phyloP scores from a whole-genome alignment of 2,113 vertebrate species.

The Megaceryle torquata region DNA sequence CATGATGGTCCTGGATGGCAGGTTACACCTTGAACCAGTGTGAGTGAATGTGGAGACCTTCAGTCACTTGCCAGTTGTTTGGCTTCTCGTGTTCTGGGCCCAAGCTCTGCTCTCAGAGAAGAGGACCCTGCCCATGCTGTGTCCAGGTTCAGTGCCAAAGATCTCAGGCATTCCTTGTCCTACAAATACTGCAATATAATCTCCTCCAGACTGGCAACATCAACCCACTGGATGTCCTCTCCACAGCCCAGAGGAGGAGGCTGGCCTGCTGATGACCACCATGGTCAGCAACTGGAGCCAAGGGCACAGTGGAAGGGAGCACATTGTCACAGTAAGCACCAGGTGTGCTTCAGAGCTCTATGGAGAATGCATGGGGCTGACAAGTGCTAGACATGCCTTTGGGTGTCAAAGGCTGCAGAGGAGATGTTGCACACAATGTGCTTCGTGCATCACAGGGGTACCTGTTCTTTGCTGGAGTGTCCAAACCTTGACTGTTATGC shows the following conservation, averaged over 20 bases:
- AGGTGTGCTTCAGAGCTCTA: neutral
- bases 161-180: neutral
- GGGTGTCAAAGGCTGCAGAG: neutral
- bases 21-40: neutral
- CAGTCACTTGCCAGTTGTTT: neutral
- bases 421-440: neutral
- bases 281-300: neutral
- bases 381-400: neutral
- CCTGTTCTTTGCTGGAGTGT: neutral
- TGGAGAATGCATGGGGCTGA: neutral
- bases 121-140: neutral
- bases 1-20: neutral
- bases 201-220: neutral
- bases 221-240: neutral
- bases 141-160: neutral
- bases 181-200: neutral
- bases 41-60: neutral
- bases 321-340: neutral
- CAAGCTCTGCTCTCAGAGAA: neutral
- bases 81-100: neutral
- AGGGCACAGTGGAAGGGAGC: neutral
- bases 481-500: neutral
- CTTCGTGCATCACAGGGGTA: neutral
- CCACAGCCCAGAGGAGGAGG: neutral
- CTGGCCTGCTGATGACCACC: neutral